phyloP scores from a whole-genome alignment of 2,113 vertebrate genomes.

The Anguilla rostrata region DNA sequence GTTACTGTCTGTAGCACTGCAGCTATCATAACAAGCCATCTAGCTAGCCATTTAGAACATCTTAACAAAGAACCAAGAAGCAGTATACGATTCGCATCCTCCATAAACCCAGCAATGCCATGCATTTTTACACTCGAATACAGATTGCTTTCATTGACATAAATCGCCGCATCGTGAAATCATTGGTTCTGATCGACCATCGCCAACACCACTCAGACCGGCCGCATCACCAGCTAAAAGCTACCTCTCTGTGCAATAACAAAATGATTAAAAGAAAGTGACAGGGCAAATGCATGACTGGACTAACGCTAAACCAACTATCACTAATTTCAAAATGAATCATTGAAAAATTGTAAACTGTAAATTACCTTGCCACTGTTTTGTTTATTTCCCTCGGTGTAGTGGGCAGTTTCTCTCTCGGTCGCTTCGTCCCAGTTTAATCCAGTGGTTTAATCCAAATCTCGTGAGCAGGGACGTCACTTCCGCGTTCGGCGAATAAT shows the following conservation, averaged over 20 bases:
- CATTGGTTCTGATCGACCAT: neutral
- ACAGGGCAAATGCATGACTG: neutral
- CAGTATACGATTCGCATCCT: neutral
- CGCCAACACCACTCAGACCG: neutral
- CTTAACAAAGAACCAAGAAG: neutral
- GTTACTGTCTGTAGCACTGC: neutral
- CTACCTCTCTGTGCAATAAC: neutral
- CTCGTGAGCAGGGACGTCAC: conserved; percentile 17
- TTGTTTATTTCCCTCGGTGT: neutral
- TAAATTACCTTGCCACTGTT: conserved; percentile 1
- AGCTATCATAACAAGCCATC: neutral
- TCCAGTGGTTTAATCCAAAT: conserved; percentile 12
- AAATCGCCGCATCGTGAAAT: neutral
- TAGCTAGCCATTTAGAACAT: neutral
- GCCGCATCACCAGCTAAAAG: neutral
- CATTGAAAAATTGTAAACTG: neutral
- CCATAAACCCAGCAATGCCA: neutral
- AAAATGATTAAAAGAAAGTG: neutral
- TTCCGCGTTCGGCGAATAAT: neutral
- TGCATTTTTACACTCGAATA: neutral
- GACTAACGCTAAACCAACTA: neutral
- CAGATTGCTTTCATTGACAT: neutral
- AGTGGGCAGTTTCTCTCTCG: neutral
- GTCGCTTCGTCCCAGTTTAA: conserved; percentile 11
- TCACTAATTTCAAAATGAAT: neutral